phyloP scores from a whole-genome alignment of 2,113 vertebrate species.

The Macrotis lagotis region DNA sequence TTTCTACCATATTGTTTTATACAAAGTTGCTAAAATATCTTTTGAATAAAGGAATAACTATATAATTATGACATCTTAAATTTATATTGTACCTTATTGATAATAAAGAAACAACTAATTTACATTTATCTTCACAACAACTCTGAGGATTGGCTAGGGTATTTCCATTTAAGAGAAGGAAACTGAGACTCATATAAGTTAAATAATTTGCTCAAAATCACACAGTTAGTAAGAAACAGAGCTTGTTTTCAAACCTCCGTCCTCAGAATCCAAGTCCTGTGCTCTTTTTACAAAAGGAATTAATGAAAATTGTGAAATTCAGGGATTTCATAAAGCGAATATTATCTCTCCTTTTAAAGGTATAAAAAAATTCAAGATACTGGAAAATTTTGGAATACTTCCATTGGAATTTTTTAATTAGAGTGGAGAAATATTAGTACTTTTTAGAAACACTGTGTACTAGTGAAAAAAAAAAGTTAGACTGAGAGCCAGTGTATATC shows the following conservation, averaged over 20 bases:
- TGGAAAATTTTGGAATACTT: not conserved
- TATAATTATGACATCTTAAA: not conserved
- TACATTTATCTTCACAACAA: not conserved
- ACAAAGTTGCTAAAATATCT: not conserved
- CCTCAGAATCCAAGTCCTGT: not conserved
- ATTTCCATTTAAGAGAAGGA: not conserved
- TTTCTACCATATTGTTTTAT: not conserved
- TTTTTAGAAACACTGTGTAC: not conserved
- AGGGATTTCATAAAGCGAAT: not conserved
- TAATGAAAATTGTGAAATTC: constrained; percentile 15
- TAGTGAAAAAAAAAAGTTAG: not conserved
- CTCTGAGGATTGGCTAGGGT: not conserved
- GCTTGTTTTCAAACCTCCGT: not conserved
- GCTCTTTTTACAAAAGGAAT: constrained; percentile 9
- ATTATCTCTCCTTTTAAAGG: not conserved
- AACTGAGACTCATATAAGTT: not conserved
- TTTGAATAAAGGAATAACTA: not conserved
- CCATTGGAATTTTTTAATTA: not conserved
- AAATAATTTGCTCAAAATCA: not conserved
- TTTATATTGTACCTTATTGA: not conserved
- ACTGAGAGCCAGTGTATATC: not conserved
- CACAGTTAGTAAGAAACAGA: not conserved
- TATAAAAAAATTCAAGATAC: not conserved
- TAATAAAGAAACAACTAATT: too few relatives aligned
- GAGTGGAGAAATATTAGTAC: not conserved